Evolutionary conservation across 2,888 invertebrate genomes (phyloP), one percentile per base, ranked within the genome.

Genomic region (Deilephila elpenor): DNA sequence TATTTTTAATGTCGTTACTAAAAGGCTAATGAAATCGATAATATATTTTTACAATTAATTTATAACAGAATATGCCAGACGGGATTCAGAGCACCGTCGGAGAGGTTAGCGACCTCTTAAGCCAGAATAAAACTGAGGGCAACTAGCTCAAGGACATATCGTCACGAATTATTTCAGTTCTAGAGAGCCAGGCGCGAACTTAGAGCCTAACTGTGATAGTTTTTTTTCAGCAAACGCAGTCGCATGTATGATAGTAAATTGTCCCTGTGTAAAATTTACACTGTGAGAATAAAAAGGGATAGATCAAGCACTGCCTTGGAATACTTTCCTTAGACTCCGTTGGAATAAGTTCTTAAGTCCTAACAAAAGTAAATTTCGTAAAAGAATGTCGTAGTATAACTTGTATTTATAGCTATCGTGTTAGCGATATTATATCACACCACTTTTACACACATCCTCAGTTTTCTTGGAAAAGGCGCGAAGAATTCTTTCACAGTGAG

Each of bases 401-500:
- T 44, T 11, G 3, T 44, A 44, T 44, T 3, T 44, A 44, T 3
- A 44, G 44, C 44, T 44, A 44, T 44, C 44, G 14, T 44, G 11
- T 14, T 44, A 44, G 44, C 4, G 44, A 37, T 34, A 62, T 34
- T 62, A 20, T 64, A 64, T 64, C 5, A 44, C 20, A 44, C 64
- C 11, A 64, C 20, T 44, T 64, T 64, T 61, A 61, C 79, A 76
- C 77, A 78, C 79, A 84, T 80, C 76, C 75, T 71, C 73, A 74
- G 72, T n/a, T 34, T 72, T 44, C 72, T 67, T 11, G 25, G 72
- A 83, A 85, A 84, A 83, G 86, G 86, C 83, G 87, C 81, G 83
- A 86, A 84, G 78, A 80, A 80, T 86, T 76, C 76, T 82, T 83
- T 70, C 67, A 73, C 74, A 78, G 80, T 88, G 86, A 88, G 76